Conservation (phyloP, 2,888 invertebrate genomes). For the Sphaeridia pumilis region DNA sequence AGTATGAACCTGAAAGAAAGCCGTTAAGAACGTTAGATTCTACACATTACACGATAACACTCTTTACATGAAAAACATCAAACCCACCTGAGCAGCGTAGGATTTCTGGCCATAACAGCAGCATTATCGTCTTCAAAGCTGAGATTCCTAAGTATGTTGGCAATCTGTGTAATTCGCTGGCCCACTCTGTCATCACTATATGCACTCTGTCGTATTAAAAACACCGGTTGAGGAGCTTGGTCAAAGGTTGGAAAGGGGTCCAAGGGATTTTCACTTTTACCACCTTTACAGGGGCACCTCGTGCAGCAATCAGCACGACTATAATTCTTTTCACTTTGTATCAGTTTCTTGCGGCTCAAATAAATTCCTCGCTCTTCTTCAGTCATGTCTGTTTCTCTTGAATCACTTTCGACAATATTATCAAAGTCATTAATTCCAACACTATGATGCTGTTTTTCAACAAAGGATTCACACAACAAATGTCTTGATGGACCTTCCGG, state of each 20-base stretch:
- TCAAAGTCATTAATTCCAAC: slow-evolving; percentile 12
- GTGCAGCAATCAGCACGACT: slow-evolving; percentile 6
- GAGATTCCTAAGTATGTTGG: slow-evolving; percentile 80
- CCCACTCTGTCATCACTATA: slow-evolving; percentile 62
- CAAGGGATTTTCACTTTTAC: slow-evolving; percentile 5
- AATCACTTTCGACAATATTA: slow-evolving; percentile 4
- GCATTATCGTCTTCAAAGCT: slow-evolving; percentile 90
- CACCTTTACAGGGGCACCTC: slow-evolving; percentile 16
- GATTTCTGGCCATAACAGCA: slow-evolving; percentile 62
- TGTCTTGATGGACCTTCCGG: slow-evolving; percentile 21
- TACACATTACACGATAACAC: too few relatives aligned
- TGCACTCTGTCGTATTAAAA: slow-evolving; percentile 29
- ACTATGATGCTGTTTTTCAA: slow-evolving; percentile 18
- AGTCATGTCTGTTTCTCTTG: slow-evolving; percentile 15
- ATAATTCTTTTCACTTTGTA: background rate
- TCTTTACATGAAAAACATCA: slow-evolving; percentile 13
- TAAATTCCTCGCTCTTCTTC: slow-evolving; percentile 16
- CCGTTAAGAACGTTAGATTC: slow-evolving; percentile 6
- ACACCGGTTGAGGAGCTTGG: slow-evolving; percentile 6
- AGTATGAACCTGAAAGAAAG: slow-evolving; percentile 59
- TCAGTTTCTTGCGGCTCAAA: slow-evolving; percentile 4
- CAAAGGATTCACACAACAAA: slow-evolving; percentile 33
- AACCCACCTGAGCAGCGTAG: slow-evolving; percentile 64
- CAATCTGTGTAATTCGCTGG: slow-evolving; percentile 72
- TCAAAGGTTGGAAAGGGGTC: slow-evolving; percentile 5